These are phyloP conservation scores for Drosophila rhopaloa DNA, from an alignment of 1,140 invertebrate species.

Conservation along the genomic window DNA sequence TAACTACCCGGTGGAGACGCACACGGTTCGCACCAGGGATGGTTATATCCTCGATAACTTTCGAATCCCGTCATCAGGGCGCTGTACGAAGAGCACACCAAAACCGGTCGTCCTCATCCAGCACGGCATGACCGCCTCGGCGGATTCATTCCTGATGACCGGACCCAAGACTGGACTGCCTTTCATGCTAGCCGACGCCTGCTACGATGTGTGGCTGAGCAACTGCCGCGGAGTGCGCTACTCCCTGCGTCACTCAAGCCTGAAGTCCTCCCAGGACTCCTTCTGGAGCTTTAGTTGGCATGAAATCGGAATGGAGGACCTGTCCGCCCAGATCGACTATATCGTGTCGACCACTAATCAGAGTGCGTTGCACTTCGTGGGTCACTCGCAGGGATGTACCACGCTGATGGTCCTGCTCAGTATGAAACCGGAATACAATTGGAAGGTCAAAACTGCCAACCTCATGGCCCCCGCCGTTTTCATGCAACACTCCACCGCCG, in stretches of 20 bases:
- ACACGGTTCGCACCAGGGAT: slow-evolving; percentile 79
- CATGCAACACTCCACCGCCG: neutral
- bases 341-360: neutral
- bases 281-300: slow-evolving; percentile 87
- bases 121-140: slow-evolving; percentile 87
- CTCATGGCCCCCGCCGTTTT: slow-evolving; percentile 87
- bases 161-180: slow-evolving; percentile 84
- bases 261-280: slow-evolving; percentile 70
- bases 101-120: slow-evolving; percentile 86
- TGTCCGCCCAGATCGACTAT: slow-evolving; percentile 88
- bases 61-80: neutral
- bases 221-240: slow-evolving; percentile 89
- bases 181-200: slow-evolving; percentile 88
- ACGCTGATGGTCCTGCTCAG: slow-evolving; percentile 87
- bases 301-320: slow-evolving; percentile 89
- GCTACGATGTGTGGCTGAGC: slow-evolving; percentile 90
- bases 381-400: slow-evolving; percentile 86
- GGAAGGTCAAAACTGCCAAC: slow-evolving; percentile 86
- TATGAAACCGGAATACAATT: slow-evolving; percentile 88
- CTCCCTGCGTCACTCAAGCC: slow-evolving; percentile 86
- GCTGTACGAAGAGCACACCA: neutral
- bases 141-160: slow-evolving; percentile 86
- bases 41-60: slow-evolving; percentile 75
- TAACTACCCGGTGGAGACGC: slow-evolving; percentile 6
- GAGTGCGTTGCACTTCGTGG: slow-evolving; percentile 85